Evolutionary conservation across 2,888 invertebrate genomes (phyloP), one percentile per base, ranked within the genome.

Genomic region (Tinea pellionella): DNA sequence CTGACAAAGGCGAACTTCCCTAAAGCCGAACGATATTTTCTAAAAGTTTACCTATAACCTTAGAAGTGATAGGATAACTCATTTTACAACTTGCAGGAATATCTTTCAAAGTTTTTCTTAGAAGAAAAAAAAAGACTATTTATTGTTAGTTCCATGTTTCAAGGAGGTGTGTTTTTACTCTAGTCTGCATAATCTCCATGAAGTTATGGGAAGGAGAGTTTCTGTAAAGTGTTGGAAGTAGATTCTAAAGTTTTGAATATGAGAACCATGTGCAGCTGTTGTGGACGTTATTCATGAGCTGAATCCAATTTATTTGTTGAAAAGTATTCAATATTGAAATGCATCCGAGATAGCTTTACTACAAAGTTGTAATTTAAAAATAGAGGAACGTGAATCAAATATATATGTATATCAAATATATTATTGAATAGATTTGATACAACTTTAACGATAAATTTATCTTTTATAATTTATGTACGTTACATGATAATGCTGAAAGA

Each of bases 1-100:
- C 57, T 24, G 57, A 78, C 74, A 74, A 78, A 76, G 67, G 67
- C 65, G 65, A 76, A 78, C 72, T 77, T 75, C 68, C 67, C 65
- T 66, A 63, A 12, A 59, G 18, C 66, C 61, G 65, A 63, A 66
- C 70, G 69, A 77, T 77, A 78, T 76, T 77, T 77, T 71, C 66
- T 24, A 18, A 70, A 76, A 78, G 73, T 77, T 74, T 66, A 24
- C 69, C 69, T 75, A 78, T 80, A 57, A 57, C 57, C 57, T 32
- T 19, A 32, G n/a, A 32, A 57, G 57, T 32, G 32, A 57, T 32
- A 57, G 32, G 32, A 57, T 57, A 57, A 57, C 57, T 57, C 57
- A 55, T 55, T 57, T 57, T 57, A 32, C 16, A 57, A 57, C 32
- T 57, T 32, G 32, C 32, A 13, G 6, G 18, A 53, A 53, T 53